Evolutionary conservation across 2,888 invertebrate genomes (phyloP).

Genomic region (Nasonia oneida): DNA sequence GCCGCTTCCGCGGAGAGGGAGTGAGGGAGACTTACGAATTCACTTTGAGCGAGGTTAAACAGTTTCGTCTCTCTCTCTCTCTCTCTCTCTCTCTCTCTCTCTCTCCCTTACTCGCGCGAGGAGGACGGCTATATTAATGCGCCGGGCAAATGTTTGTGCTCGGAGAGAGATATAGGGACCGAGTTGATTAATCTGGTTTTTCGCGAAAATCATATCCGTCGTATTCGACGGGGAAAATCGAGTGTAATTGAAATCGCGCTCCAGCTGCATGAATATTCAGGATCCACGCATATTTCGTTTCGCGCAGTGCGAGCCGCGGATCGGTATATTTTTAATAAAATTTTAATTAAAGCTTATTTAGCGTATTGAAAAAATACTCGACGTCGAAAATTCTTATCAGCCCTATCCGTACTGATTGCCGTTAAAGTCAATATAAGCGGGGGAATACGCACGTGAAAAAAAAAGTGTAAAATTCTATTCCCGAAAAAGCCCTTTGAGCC

Average conservation of each 20-base stretch:
- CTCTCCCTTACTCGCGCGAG: neutral
- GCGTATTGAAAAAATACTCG: neutral
- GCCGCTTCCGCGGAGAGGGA: neutral
- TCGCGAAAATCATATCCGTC: neutral
- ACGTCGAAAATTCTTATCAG: too few species aligned
- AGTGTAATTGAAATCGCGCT: neutral
- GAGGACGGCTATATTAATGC: neutral
- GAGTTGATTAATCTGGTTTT: neutral
- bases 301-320: neutral
- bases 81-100: neutral
- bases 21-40: neutral
- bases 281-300: neutral
- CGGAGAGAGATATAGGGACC: neutral
- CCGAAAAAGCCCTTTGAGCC: neutral
- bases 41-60: conserved; percentile 1
- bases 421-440: too few species aligned
- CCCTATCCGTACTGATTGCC: too few species aligned
- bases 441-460: neutral
- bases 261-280: neutral
- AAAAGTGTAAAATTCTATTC: neutral
- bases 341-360: conserved; percentile 4
- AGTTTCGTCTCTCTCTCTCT: conserved; percentile 12
- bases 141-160: neutral
- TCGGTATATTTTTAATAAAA: conserved; percentile 1
- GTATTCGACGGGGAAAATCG: neutral